Evolutionary conservation across 2,888 invertebrate species (phyloP), one percentile per base, ranked within the genome.

Genomic region (Diarsia brunnea): DNA sequence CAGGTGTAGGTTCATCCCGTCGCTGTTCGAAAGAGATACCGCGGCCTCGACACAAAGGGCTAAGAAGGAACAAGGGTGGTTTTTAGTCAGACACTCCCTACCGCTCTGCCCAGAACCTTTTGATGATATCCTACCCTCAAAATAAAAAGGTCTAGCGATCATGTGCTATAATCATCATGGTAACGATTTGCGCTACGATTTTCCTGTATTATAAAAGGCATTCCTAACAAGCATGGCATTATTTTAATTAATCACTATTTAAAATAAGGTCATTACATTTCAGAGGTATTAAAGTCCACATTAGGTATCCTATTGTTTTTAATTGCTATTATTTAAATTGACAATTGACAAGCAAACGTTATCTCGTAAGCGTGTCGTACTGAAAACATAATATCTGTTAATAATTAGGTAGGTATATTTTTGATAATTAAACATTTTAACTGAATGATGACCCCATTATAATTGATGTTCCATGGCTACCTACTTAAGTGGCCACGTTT

Each of bases 401-500:
- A 63, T 71, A 74, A 61, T 61, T 81, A 60, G 67, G 74, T 81
- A 75, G 67, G 72, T 81, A 75, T 21, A 24, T 43, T 82, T 80
- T 73, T 64, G 67, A 75, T 81, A 74, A 65, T 69, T 73, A 81
- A 63, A 78, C 78, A 84, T 78, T 78, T 58, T 68, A 71, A 73
- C 7, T 79, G 76, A 77, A 71, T 66, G 74, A 73, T 89, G 89
- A 87, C 88, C 88, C 80, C 78, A 84, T 81, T 84, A 75, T 69
- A 67, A 74, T 71, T 75, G 69, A 78, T 79, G 69, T 78, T 67
- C 27, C 53, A 63, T 71, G 58, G 43, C 67, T 71, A 78, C 63
- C 70, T 80, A 87, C 79, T 84, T 84, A 79, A 89, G 80, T 86
- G 83, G 86, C 89, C 92, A 91, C 89, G 91, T 85, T 86, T 74